Conservation (phyloP, 2,113 vertebrate genomes). For the Pangasianodon gigas region DNA sequence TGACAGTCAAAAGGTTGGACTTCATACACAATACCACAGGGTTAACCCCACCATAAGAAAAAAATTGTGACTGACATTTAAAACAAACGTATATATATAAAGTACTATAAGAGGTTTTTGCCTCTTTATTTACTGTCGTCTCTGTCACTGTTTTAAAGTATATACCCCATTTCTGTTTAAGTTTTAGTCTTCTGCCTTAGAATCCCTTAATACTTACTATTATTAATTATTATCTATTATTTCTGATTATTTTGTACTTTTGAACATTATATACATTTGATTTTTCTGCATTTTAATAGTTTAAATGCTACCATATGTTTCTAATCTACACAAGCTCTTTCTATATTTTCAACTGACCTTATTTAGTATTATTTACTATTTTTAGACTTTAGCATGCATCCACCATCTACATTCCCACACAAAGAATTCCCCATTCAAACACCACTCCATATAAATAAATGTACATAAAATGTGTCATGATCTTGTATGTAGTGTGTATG, state of each 20-base stretch:
- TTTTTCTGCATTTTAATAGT: neutral
- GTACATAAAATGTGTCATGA: neutral
- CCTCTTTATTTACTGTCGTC: neutral
- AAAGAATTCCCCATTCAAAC: neutral
- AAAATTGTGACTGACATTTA: neutral
- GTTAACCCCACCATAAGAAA: neutral
- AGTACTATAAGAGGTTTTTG: neutral
- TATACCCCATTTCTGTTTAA: neutral
- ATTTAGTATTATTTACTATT: neutral
- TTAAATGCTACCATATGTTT: neutral
- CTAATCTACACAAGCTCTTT: neutral
- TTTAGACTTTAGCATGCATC: neutral
- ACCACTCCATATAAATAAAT: neutral
- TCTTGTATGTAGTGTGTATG: neutral
- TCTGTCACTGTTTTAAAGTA: neutral
- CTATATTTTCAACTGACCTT: neutral
- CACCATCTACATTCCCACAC: neutral
- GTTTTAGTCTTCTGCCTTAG: neutral
- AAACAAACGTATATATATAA: neutral
- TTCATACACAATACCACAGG: neutral
- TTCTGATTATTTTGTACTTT: neutral
- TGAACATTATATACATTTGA: neutral
- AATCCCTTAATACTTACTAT: neutral
- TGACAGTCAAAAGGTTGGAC: slow-evolving; percentile 74
- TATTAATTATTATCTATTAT: neutral